Percentiles rank a stretch among this genome's conserved stretches.
These are phyloP conservation scores for Mormoops blainvillei DNA, from an alignment of 2,113 vertebrate species.

Conservation along the genomic window DNA sequence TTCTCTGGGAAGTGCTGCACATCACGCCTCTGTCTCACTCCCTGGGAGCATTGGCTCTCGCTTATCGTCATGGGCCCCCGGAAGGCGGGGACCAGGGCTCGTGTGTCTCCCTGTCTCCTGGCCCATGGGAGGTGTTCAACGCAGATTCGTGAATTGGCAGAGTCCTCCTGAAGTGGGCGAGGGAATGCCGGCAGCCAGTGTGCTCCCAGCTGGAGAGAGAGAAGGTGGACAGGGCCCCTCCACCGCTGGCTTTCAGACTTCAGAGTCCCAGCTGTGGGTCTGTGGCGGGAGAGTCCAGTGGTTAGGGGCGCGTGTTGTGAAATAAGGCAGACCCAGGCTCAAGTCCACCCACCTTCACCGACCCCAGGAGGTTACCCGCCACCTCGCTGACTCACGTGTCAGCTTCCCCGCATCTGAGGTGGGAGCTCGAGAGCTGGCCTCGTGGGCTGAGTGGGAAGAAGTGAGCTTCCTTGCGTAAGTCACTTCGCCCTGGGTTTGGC, in stretches of 20 bases:
- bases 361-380: neutral
- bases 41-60: neutral
- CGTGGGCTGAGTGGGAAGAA: neutral
- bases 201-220: neutral
- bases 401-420: neutral
- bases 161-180: neutral
- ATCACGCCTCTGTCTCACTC: fast-evolving
- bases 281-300: neutral
- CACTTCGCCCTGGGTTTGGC: neutral
- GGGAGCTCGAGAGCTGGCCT: neutral
- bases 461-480: neutral
- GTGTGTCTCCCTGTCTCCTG: neutral
- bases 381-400: neutral
- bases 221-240: fast-evolving
- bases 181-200: fast-evolving
- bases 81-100: neutral
- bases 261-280: neutral
- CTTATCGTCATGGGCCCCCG: fast-evolving
- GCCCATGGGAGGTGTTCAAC: fast-evolving
- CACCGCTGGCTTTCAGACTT: neutral
- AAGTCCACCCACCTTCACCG: fast-evolving
- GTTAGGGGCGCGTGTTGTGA: neutral
- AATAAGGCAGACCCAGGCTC: neutral
- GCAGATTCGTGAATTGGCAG: neutral
- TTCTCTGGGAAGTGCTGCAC: neutral